phyloP scores from a whole-genome alignment of 2,888 invertebrate genomes.

The Thelaira solivaga region DNA sequence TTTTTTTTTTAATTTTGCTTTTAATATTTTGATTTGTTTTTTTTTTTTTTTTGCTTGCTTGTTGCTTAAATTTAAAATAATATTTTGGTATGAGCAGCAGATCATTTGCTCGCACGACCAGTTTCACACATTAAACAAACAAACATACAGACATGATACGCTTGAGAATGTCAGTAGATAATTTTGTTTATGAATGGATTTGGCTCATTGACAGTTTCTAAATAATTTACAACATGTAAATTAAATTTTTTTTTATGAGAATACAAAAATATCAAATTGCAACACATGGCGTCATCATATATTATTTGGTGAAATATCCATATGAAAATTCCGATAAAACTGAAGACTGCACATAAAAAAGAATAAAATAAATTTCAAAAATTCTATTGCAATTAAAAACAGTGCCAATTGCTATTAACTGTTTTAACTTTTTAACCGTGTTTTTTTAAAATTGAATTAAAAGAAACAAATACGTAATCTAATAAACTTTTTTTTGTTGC shows the following conservation, averaged over 20 bases:
- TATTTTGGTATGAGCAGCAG: slow-evolving; percentile 25
- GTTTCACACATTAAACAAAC: slow-evolving; percentile 9
- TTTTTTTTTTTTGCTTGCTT: slow-evolving; percentile 4
- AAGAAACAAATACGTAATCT: no score
- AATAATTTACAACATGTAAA: not conserved
- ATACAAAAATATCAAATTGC: not conserved
- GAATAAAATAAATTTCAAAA: no score
- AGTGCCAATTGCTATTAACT: no score
- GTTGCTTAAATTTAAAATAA: slow-evolving; percentile 35
- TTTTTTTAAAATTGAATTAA: no score
- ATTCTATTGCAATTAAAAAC: no score
- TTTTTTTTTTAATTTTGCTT: slow-evolving; percentile 34
- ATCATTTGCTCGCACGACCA: slow-evolving; percentile 5
- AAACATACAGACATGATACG: not conserved
- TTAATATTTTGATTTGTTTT: slow-evolving; percentile 10
- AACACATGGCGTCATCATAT: no score
- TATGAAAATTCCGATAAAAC: no score
- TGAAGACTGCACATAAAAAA: no score
- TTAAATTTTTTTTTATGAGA: no score
- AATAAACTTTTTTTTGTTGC: no score
- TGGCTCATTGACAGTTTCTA: slow-evolving; percentile 42
- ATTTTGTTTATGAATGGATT: slow-evolving; percentile 14
- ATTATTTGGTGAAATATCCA: no score
- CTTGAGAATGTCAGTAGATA: slow-evolving; percentile 8
- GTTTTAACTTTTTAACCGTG: no score